Conservation (phyloP, 2,888 invertebrate genomes). For the Lasioglossum zephyrum region DNA sequence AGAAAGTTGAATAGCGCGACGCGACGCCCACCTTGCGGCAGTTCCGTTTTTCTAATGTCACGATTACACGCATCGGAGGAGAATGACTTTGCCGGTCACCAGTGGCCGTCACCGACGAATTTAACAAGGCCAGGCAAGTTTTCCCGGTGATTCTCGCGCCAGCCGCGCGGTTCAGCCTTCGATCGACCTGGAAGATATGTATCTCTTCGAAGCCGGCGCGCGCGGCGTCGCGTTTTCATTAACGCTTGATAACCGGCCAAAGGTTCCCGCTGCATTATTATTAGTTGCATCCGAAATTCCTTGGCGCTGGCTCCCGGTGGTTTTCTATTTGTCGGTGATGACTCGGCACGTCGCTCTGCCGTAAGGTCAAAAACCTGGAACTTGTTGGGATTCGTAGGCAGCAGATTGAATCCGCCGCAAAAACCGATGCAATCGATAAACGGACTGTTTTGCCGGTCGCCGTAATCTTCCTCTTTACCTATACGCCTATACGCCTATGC, state of each 20-base stretch:
- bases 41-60: neutral
- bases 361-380: slow-evolving; percentile 59
- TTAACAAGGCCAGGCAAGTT: neutral
- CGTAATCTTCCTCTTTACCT: neutral
- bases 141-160: neutral
- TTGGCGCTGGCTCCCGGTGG: slow-evolving; percentile 33
- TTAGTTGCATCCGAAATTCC: slow-evolving; percentile 37
- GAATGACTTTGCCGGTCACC: neutral
- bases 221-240: neutral
- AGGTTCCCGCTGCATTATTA: slow-evolving; percentile 9
- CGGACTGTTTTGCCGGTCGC: slow-evolving; percentile 15
- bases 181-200: neutral
- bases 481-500: neutral
- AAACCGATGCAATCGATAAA: slow-evolving; percentile 24
- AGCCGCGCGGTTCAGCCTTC: neutral
- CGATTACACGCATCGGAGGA: neutral
- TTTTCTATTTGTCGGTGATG: slow-evolving; percentile 54
- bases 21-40: neutral
- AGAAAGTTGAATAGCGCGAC: neutral
- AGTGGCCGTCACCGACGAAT: neutral
- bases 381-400: slow-evolving; percentile 58
- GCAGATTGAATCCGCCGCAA: slow-evolving; percentile 39
- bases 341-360: slow-evolving; percentile 34
- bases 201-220: neutral
- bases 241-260: slow-evolving; percentile 1